A percentile compares a stretch with the other conserved stretches of the same genome.
phyloP scores from a whole-genome alignment of 2,113 vertebrate genomes.

The Sialia sialis region DNA sequence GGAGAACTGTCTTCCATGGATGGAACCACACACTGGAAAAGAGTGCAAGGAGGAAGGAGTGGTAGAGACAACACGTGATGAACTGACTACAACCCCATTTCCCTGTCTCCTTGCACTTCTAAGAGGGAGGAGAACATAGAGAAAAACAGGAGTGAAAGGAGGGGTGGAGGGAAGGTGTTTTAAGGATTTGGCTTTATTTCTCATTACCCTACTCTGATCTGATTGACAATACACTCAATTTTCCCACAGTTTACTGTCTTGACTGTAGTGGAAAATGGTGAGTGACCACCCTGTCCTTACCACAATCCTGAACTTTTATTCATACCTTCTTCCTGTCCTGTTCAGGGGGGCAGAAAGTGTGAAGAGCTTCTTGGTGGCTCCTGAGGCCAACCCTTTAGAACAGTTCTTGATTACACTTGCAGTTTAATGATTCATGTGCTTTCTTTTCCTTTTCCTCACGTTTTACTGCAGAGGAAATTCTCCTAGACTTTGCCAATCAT shows the following conservation, averaged over 20 bases:
- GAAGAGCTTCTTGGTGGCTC: accelerated
- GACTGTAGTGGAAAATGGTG: accelerated
- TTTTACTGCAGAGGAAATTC: background rate
- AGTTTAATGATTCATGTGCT: background rate
- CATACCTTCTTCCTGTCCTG: accelerated
- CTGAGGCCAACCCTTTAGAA: background rate
- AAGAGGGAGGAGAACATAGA: accelerated
- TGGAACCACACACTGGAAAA: background rate
- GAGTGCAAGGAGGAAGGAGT: background rate
- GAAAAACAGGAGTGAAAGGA: accelerated
- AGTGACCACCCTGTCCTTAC: background rate
- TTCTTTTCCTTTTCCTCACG: background rate
- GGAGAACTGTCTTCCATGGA: accelerated
- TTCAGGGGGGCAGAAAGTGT: accelerated
- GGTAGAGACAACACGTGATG: accelerated
- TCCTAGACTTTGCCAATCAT: background rate
- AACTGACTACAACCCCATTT: background rate
- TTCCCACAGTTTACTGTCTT: background rate
- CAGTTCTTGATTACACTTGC: background rate
- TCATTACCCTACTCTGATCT: background rate
- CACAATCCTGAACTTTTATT: accelerated
- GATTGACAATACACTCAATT: background rate
- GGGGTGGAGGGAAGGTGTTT: accelerated
- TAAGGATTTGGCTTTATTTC: background rate
- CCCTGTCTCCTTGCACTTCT: accelerated